These are phyloP conservation scores for Tricholauxania praeusta DNA, from an alignment of 2,888 invertebrate genomes.

Conservation along the genomic window DNA sequence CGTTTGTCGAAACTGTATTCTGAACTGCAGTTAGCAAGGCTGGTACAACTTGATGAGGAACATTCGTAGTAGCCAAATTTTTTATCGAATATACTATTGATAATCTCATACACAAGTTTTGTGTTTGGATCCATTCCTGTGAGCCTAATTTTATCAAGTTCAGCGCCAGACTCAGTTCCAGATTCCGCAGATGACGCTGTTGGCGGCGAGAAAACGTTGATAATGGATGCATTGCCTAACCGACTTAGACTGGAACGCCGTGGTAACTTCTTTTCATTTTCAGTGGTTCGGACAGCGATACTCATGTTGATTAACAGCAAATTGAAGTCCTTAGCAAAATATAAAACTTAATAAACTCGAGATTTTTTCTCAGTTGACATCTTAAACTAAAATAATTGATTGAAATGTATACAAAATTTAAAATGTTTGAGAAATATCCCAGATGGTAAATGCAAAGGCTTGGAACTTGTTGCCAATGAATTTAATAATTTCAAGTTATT, in stretches of 20 bases:
- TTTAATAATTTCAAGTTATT: too few relatives aligned
- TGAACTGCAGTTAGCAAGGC: constrained; percentile 33
- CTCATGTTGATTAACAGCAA: too few relatives aligned
- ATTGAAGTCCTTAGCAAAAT: too few relatives aligned
- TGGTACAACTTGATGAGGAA: constrained; percentile 52
- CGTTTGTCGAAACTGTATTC: constrained; percentile 52
- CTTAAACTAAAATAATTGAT: too few relatives aligned
- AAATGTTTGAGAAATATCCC: constrained; percentile 32
- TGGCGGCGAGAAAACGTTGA: constrained; percentile 41
- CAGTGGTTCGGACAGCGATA: too few relatives aligned
- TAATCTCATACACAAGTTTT: constrained; percentile 49
- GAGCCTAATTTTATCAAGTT: too few relatives aligned
- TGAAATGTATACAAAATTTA: constrained; percentile 3
- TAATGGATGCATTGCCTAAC: constrained; percentile 8
- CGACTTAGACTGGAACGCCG: constrained; percentile 3
- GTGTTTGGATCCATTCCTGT: constrained; percentile 36
- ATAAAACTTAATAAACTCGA: too few relatives aligned
- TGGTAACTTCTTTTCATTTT: too few relatives aligned
- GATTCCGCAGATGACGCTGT: constrained; percentile 9
- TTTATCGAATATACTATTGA: constrained; percentile 54
- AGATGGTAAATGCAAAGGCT: too few relatives aligned
- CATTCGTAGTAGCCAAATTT: constrained; percentile 49
- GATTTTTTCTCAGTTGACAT: too few relatives aligned
- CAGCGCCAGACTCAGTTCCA: not conserved
- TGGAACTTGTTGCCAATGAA: too few relatives aligned